Conservation (phyloP, 1,140 invertebrate species). For the Meloidogyne floridensis region DNA sequence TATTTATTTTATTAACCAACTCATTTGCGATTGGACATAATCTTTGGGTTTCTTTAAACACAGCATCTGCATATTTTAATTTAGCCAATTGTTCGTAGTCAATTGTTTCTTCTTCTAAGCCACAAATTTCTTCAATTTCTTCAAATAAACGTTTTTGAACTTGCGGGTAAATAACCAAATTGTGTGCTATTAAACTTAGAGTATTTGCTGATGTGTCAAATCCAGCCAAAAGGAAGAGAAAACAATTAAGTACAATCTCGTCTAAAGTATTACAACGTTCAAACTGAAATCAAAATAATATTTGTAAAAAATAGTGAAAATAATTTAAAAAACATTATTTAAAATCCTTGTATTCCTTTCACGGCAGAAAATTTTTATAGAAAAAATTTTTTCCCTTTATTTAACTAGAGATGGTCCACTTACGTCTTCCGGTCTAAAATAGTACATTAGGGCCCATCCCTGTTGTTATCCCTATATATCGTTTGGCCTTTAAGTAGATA, state of each 20-base stretch:
- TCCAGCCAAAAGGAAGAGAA: constrained; percentile 61
- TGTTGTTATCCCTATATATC: no score
- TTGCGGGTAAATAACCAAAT: constrained; percentile 72
- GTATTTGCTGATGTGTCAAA: constrained; percentile 78
- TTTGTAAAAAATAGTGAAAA: not conserved
- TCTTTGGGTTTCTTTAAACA: constrained; percentile 57
- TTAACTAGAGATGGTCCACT: not conserved
- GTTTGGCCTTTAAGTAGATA: no score
- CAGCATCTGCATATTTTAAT: constrained; percentile 53
- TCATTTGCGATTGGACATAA: constrained; percentile 48
- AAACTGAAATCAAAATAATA: not conserved
- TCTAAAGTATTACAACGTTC: not conserved
- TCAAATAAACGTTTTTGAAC: constrained; percentile 71
- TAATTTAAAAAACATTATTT: no score
- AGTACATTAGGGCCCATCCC: no score
- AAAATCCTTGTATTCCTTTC: no score
- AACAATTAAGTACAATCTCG: constrained; percentile 33
- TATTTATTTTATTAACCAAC: no score
- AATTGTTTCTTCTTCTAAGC: constrained; percentile 3
- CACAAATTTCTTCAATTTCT: constrained; percentile 70
- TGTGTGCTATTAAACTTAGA: constrained; percentile 73
- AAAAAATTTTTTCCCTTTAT: not conserved
- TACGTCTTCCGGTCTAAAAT: no score
- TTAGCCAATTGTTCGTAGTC: constrained; percentile 53
- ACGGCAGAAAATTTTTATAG: no score